Evolutionary conservation across 2,113 vertebrate genomes (phyloP), one percentile per base, ranked within the genome.

Genomic region (Macquaria australasica): DNA sequence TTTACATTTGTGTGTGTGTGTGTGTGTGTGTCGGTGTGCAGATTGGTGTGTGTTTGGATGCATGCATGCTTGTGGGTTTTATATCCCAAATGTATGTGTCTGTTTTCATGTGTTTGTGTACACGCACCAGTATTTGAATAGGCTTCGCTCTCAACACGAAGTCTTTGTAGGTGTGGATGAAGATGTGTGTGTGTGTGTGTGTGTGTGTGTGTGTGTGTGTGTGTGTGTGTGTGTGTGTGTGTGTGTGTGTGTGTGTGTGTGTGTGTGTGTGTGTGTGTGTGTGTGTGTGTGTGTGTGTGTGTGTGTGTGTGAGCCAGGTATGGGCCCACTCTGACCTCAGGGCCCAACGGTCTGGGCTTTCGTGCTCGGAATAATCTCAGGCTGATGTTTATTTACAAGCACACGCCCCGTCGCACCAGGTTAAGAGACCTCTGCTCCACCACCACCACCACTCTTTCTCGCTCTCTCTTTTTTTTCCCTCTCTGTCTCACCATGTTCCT

Each of bases 381-480:
- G 82, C 86, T 93, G 93, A 95, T 95, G 92, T 95, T 95, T 95
- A 95, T 95, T 95, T 95, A 94, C 92, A 88, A 95, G 91, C 89
- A 90, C 93, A 95, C 87, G 93, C 92, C 91, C 90, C 81, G 92
- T 95, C 93, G 77, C 92, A 92, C 94, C 94, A 94, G 95, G 94
- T 95, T 95, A 95, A 43, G 80, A 91, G 91, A 87, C 86, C 91
- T 86, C 89, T 92, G 83, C 91, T 58, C 16, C 83, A 66, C 69
- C 63, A 31, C 62, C 73, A 31, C 82, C 21, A 25, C 23, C 34
- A 20, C 74, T 25, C 64, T 77, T 9, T 1, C 34, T 9, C 62
- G 1, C 73, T 67, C 60, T 20, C 51, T 62, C 71, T 79, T 21
- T 60, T 73, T 28, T 62, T 43, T 39, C 51, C 64, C n/a, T 39